phyloP scores from a whole-genome alignment of 1,140 invertebrate genomes.

The Octopus bimaculoides region DNA sequence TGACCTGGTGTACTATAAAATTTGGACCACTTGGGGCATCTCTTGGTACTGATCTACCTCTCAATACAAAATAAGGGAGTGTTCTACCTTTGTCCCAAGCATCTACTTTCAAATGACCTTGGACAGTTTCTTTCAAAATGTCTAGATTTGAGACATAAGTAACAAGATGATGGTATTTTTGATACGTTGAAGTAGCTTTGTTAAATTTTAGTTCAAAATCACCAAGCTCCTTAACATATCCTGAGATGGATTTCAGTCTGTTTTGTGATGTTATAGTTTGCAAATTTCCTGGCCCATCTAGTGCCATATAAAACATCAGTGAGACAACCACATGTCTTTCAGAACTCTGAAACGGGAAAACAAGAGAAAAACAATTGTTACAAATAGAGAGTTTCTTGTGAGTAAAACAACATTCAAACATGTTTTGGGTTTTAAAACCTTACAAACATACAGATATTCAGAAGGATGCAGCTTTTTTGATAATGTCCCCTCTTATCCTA shows the following conservation, averaged over 20 bases:
- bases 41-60: slow-evolving; percentile 52
- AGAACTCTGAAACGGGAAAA: slow-evolving; percentile 29
- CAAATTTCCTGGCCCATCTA: slow-evolving; percentile 51
- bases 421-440: too few species aligned
- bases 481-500: too few species aligned
- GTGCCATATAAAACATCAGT: slow-evolving; percentile 60
- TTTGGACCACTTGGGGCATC: slow-evolving; percentile 63
- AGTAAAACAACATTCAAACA: too few species aligned
- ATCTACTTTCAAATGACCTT: slow-evolving; percentile 57
- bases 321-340: slow-evolving; percentile 48
- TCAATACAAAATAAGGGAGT: slow-evolving; percentile 55
- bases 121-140: slow-evolving; percentile 75
- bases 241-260: slow-evolving; percentile 68
- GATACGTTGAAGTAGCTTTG: slow-evolving; percentile 61
- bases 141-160: slow-evolving; percentile 67
- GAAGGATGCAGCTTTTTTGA: too few species aligned
- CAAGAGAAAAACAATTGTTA: slow-evolving; percentile 1
- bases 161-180: slow-evolving; percentile 43
- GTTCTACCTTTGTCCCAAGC: slow-evolving; percentile 52
- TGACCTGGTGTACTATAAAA: slow-evolving; percentile 73
- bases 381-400: too few species aligned
- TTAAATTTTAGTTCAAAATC: slow-evolving; percentile 68
- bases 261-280: slow-evolving; percentile 59
- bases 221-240: slow-evolving; percentile 75
- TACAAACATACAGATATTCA: too few species aligned